These are phyloP conservation scores for Menura novaehollandiae DNA, from an alignment of 2,113 vertebrate species.

Conservation along the genomic window DNA sequence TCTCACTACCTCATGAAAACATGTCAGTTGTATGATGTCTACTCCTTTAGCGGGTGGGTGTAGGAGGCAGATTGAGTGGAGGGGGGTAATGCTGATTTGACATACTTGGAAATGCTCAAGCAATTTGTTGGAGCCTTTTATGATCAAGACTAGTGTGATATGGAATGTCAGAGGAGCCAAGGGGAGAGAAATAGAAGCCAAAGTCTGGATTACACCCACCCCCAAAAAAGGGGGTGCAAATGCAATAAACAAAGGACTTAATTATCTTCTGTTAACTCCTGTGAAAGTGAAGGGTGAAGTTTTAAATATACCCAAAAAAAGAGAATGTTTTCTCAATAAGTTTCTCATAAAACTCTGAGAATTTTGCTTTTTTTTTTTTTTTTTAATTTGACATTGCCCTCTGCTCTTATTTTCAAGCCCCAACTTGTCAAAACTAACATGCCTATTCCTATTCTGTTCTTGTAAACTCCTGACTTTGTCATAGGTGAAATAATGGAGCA, in stretches of 20 bases:
- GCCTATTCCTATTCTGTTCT: neutral
- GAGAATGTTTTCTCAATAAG: neutral
- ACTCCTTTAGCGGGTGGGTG: neutral
- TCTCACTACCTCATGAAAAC: neutral
- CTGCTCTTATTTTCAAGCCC: neutral
- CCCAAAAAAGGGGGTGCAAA: neutral
- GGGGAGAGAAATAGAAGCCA: neutral
- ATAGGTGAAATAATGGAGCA: neutral
- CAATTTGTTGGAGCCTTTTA: neutral
- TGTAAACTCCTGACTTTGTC: neutral
- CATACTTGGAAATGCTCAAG: neutral
- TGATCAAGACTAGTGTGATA: neutral
- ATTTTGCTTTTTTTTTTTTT: neutral
- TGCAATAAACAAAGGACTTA: neutral
- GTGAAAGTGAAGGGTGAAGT: neutral
- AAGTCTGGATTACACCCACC: neutral
- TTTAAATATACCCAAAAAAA: neutral
- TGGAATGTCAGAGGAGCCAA: neutral
- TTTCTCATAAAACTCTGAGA: neutral
- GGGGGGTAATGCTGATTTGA: neutral
- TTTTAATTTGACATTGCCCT: neutral
- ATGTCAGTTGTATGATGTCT: neutral
- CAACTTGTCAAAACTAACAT: neutral
- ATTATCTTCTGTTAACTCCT: neutral
- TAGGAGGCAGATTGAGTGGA: neutral